Base-by-base conservation (phyloP, 2,797 vertebrate genomes). In the Smutsia temminckii region DNA sequence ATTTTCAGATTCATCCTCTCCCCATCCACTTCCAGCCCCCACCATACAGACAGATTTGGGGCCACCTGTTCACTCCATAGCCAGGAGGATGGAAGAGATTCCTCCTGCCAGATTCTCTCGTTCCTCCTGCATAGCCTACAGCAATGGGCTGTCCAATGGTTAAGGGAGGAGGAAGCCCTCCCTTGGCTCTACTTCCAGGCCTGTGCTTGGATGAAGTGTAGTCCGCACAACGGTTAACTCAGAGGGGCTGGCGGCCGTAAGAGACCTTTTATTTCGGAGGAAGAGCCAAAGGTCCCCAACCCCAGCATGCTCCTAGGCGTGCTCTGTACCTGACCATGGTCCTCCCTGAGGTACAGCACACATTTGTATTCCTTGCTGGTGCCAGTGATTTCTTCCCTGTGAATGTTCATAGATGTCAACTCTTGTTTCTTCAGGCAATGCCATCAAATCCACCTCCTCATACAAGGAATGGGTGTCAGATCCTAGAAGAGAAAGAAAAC, bases 1-100 rank as follows among this genome's bases (percentile, higher is more conserved):
- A 94, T 92, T 96, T 97, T 96, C 95, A 90, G 93, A 96, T 96
- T 37, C 93, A 87, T 92, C 86, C 66, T 95, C 75, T 94, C 72
- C 55, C 77, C 49, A 68, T 51, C 72, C 85, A 18, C 93, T 85
- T 78, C 91, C 80, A 4, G 12, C 55, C 93, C 42, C 85, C 42
- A 42, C 69, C 32, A 66, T 90, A 85, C 8, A 96, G 92, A 92
- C 95, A 97, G 97, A 97, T 93, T 97, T 93, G 75, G 93, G 93
- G 49, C 96, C 96, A 97, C 96, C 96, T 97, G 96, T 96, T 96
- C 93, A 61, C 61, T 87, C 88, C 69, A 21, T 59, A 96, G 86
- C 94, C 92, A 89, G 95, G 75, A 95, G 84, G 63, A 85, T 71
- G 49, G 85, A 53, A 89, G 64, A 69, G 92, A 75, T n/a, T 63